These are phyloP conservation scores for Physocephala rufipes DNA, from an alignment of 2,888 invertebrate species.

Conservation along the genomic window DNA sequence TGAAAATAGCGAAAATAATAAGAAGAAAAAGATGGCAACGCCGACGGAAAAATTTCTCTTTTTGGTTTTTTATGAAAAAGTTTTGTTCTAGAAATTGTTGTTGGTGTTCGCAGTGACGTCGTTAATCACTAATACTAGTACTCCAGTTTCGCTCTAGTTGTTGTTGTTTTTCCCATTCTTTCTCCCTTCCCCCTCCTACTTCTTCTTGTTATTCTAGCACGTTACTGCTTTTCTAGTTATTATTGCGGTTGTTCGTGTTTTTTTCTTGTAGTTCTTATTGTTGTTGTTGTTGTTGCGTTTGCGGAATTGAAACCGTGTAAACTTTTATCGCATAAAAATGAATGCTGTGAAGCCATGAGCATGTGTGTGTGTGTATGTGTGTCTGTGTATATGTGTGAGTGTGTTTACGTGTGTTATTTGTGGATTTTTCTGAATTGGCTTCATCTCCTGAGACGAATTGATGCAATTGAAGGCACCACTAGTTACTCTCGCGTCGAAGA, in stretches of 20 bases:
- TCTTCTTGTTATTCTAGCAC: too few relatives aligned
- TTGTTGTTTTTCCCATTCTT: too few relatives aligned
- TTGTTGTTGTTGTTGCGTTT: background rate
- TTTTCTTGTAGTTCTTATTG: background rate
- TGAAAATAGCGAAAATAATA: too few relatives aligned
- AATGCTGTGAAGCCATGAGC: background rate
- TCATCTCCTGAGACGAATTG: background rate
- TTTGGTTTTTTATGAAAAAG: too few relatives aligned
- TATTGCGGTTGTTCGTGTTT: background rate
- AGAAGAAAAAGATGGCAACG: too few relatives aligned
- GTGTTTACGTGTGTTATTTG: background rate
- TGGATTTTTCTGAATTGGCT: background rate
- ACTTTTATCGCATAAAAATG: background rate
- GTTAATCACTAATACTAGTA: too few relatives aligned
- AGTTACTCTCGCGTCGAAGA: background rate
- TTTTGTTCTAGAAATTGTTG: too few relatives aligned
- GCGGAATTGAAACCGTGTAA: too few relatives aligned
- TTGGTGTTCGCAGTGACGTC: too few relatives aligned
- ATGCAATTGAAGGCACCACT: background rate
- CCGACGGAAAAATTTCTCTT: too few relatives aligned
- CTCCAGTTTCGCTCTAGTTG: too few relatives aligned
- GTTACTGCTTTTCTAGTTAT: background rate
- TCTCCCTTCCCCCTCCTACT: too few relatives aligned
- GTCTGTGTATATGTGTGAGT: slow-evolving; percentile 1
- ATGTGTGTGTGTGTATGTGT: slow-evolving; percentile 9